Percentiles rank a stretch among this genome's conserved stretches.
Conservation (phyloP, 2,797 vertebrate genomes). For the Leuciscus waleckii region DNA sequence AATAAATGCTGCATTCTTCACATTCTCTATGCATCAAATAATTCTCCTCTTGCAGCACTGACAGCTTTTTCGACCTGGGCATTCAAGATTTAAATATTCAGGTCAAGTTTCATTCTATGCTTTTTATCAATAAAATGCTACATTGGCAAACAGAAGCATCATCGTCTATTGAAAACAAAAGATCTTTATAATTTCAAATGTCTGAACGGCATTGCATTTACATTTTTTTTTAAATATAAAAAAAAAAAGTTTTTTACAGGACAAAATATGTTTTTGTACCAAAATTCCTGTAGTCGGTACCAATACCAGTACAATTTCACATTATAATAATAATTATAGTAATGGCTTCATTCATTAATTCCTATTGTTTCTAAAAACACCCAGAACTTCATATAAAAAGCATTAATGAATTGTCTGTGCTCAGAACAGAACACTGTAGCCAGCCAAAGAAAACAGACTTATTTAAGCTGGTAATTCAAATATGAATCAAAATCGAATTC, state of each 20-base stretch:
- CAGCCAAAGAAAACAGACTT: background rate
- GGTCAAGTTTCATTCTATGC: background rate
- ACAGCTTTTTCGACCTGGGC: no score
- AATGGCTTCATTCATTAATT: background rate
- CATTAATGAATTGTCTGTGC: background rate
- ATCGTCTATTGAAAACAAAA: no score
- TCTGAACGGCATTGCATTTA: no score
- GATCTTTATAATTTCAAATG: no score
- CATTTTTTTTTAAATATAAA: no score
- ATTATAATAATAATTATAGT: no score
- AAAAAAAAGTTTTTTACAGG: background rate
- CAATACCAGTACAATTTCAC: background rate
- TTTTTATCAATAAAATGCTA: background rate
- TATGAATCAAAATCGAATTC: no score
- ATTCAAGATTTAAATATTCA: background rate
- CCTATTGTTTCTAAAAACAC: background rate
- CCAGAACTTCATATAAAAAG: slow-evolving; percentile 11
- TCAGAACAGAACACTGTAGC: background rate
- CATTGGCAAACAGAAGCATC: background rate
- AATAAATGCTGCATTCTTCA: background rate
- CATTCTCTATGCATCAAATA: background rate
- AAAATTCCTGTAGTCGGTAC: background rate
- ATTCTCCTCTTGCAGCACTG: background rate
- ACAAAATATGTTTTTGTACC: background rate
- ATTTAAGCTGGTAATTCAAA: no score